phyloP scores from a whole-genome alignment of 1,140 invertebrate genomes.

The Leptestheria dahalacensis region DNA sequence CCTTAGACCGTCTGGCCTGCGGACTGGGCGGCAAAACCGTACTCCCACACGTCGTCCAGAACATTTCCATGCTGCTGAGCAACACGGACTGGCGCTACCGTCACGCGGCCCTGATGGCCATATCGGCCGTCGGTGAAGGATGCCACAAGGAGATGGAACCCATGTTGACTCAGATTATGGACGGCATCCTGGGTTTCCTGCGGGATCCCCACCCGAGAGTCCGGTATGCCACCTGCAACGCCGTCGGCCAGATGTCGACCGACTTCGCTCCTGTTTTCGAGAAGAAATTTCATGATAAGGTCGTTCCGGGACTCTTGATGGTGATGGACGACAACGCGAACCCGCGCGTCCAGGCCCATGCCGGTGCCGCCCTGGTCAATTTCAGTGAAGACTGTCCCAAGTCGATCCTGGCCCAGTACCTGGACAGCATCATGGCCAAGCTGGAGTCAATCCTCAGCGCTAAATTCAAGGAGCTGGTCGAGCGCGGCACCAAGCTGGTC shows the following conservation, averaged over 20 bases:
- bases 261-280: constrained; percentile 95
- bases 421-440: constrained; percentile 79
- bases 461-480: constrained; percentile 77
- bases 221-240: constrained; percentile 93
- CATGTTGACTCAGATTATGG: constrained; percentile 77
- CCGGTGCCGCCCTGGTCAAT: constrained; percentile 85
- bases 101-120: constrained; percentile 94
- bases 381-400: constrained; percentile 99
- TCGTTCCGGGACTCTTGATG: constrained; percentile 76
- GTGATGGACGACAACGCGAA: constrained; percentile 82
- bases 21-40: constrained; percentile 90
- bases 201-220: constrained; percentile 83
- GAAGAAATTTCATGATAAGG: constrained; percentile 91
- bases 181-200: constrained; percentile 73
- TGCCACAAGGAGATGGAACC: constrained; percentile 96
- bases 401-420: constrained; percentile 73
- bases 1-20: constrained; percentile 89
- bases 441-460: constrained; percentile 75
- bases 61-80: constrained; percentile 73
- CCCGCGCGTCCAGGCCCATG: constrained; percentile 75
- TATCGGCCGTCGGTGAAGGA: constrained; percentile 95
- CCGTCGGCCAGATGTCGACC: constrained; percentile 97
- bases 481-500: constrained; percentile 88
- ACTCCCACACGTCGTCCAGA: constrained; percentile 69
- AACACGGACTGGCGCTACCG: constrained; percentile 68